These are phyloP conservation scores for Scomber scombrus DNA, from an alignment of 2,113 vertebrate genomes.

Conservation along the genomic window DNA sequence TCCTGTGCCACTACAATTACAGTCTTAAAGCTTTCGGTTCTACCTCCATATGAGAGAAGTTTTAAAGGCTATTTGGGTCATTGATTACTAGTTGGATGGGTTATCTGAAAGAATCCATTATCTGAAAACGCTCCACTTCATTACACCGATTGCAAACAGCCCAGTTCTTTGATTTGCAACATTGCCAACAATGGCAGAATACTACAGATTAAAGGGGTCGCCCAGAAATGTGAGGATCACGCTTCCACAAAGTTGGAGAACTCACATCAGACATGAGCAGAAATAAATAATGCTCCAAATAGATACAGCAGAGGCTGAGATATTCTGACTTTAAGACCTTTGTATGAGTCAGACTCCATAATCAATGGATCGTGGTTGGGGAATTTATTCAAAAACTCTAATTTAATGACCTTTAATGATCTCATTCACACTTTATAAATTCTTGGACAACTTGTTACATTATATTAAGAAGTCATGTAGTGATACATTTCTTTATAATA, in stretches of 20 bases:
- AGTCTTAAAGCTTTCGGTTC: slow-evolving; percentile 27
- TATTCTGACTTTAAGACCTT: neutral
- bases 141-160: neutral
- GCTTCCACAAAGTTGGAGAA: neutral
- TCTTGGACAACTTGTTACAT: no score
- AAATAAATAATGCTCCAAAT: neutral
- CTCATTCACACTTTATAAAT: no score
- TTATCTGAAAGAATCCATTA: neutral
- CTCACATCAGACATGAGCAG: neutral
- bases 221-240: neutral
- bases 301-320: neutral
- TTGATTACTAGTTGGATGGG: slow-evolving; percentile 17
- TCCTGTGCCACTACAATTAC: slow-evolving; percentile 64
- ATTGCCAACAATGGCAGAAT: neutral
- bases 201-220: neutral
- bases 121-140: no score
- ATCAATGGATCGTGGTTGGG: neutral
- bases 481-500: no score
- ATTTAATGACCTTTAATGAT: no score
- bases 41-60: slow-evolving; percentile 33
- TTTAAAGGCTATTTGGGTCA: slow-evolving; percentile 48
- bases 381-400: no score
- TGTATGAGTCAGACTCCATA: neutral
- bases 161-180: neutral
- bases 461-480: no score